phyloP scores from a whole-genome alignment of 2,113 vertebrate species.

The Riparia riparia region DNA sequence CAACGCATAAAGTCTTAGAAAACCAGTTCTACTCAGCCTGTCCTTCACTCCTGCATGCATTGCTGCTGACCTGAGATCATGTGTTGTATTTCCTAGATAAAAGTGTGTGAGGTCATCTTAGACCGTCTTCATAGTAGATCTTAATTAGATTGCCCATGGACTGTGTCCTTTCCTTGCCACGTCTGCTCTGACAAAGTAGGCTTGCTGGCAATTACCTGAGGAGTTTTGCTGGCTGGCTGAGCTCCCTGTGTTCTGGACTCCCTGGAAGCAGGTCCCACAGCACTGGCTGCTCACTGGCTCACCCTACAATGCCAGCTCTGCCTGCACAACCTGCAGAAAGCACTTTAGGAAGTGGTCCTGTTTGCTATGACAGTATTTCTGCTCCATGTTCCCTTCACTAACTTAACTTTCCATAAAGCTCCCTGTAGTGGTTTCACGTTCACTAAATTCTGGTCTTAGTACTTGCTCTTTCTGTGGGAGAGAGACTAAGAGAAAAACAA shows the following conservation, averaged over 20 bases:
- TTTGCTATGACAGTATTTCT: neutral
- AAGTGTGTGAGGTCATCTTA: neutral
- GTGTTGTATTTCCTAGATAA: neutral
- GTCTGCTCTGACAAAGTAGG: neutral
- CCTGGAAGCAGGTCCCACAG: neutral
- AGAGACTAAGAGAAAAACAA: too few relatives aligned
- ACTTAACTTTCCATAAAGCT: neutral
- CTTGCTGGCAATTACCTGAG: neutral
- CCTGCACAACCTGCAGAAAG: neutral
- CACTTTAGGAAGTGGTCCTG: neutral
- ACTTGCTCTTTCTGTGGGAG: too few relatives aligned
- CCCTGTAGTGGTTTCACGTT: too few relatives aligned
- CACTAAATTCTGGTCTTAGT: too few relatives aligned
- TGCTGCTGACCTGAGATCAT: neutral
- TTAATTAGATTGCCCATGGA: neutral
- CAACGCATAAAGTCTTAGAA: neutral
- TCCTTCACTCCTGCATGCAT: neutral
- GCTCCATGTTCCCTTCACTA: neutral
- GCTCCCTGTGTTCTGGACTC: neutral
- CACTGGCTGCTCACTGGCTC: neutral
- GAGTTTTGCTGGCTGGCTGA: neutral
- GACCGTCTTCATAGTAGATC: neutral
- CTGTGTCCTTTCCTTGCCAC: neutral
- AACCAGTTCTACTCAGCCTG: neutral
- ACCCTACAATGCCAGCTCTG: neutral